Base-by-base conservation (phyloP, 1,140 invertebrate species). In the Maconellicoccus hirsutus region DNA sequence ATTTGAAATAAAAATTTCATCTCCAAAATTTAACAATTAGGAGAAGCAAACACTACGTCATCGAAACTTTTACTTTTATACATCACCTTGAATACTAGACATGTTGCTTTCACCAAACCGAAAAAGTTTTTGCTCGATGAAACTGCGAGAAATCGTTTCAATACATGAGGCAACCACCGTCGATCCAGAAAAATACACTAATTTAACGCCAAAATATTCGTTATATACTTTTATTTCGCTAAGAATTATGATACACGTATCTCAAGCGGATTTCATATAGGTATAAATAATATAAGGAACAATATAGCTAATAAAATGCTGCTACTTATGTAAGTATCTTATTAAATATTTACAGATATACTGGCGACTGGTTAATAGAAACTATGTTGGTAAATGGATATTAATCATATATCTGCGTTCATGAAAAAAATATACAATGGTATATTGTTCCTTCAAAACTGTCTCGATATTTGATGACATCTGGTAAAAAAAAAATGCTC, bases 231-330 rank as follows among this genome's bases (percentile, higher is more conserved):
- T 52, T 52, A 52, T 66, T 66, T 66, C 61, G 3, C 61, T 66
- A 66, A 22, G 61, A 66, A 66, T 25, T 66, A 66, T 66, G 61
- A 66, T 66, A 66, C 61, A 66, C 61, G 61, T 66, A 66, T 26
- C 61, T 66, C 61, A 66, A 66, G 61, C 61, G 61, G 61, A 66
- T 66, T 66, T 26, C 16, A 52, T 52, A 52, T 52, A 52, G 42
- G 25, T 66, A n/a, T n/a, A 66, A 66, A 25, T 6, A 66, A 66
- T 66, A 66, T 66, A 4, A 66, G 61, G 61, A 66, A 66, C 61
- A 66, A 66, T 66, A 66, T 23, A 66, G 25, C 61, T 66, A 66
- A 66, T 66, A 66, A 66, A 66, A 66, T 66, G 61, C 61, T 66
- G 61, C 61, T 25, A 66, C 61, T 66, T 23, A 66, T 66, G 42